Evolutionary conservation across 2,113 vertebrate genomes (phyloP), one percentile per base, ranked within the genome.

Genomic region (Tapirus terrestris): DNA sequence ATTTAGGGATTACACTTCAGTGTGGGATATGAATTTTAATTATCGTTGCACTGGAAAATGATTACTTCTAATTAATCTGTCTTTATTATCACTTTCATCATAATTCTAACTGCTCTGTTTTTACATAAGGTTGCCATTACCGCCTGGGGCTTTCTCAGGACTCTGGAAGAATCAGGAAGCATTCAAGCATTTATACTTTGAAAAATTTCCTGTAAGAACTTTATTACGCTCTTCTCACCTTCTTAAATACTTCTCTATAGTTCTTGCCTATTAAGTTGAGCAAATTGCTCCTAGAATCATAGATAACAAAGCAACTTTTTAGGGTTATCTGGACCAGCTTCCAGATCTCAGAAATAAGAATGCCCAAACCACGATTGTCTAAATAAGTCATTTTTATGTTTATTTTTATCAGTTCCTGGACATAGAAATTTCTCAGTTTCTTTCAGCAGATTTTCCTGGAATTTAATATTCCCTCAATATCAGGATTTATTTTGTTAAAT

Each of bases 101-200:
- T 73, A 43, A 91, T 91, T 94, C 81, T 86, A 68, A 89, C 23
- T 92, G 43, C 51, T 97, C 6, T 98, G 36, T 97, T 97, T 98
- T 94, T 86, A 89, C 97, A 81, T 92, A 97, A 99, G 99, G 97
- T 98, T 99, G 13, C 99, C 99, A 93, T 98, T 99, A 93, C 99
- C 99, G 77, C 99, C 99, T 27, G 99, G 99, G 82, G 99, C 99
- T 3, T 99, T 99, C 16, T 98, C 99, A 11, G 99, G 99, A 84
- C 99, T 99, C 97, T 99, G 99, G 99, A 99, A 99, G 99, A 99
- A 99, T 98, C 95, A 98, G 18, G 98, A 99, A 83, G 98, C 99
- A 43, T 99, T 99, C 97, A 99, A 99, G 97, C 98, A 99, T 86
- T 98, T 99, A 8, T 99, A 99, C 98, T 99, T 99, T 98, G 98